These are phyloP conservation scores for Montipora capricornis DNA, from an alignment of 64 coral and sea anemone genomes.

Conservation along the genomic window DNA sequence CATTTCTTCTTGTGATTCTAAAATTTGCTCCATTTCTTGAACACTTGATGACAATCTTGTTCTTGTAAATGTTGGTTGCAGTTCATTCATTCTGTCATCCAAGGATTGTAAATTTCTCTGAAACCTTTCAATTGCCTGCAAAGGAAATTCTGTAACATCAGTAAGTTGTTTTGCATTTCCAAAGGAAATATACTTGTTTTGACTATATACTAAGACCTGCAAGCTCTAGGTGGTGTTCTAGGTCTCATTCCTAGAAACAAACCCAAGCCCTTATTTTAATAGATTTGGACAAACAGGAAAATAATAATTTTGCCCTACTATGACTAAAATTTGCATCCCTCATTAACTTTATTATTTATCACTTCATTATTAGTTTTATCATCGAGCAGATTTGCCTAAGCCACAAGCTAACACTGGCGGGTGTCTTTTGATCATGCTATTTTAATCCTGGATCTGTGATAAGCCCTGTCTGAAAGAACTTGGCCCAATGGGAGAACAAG, in stretches of 20 bases:
- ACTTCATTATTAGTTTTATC: background rate
- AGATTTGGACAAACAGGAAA: too few relatives aligned
- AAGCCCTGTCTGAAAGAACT: too few relatives aligned
- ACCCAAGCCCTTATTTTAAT: too few relatives aligned
- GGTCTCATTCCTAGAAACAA: too few relatives aligned
- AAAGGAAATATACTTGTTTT: background rate
- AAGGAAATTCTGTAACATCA: background rate
- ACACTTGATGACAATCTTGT: constrained; percentile 60
- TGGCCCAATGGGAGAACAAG: background rate
- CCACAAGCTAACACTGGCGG: too few relatives aligned
- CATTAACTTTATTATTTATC: background rate
- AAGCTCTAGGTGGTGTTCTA: too few relatives aligned
- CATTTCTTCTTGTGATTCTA: constrained; percentile 88
- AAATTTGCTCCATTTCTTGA: constrained; percentile 72
- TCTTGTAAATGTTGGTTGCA: constrained; percentile 43
- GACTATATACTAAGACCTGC: too few relatives aligned
- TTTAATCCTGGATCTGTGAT: too few relatives aligned
- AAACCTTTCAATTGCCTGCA: constrained; percentile 91
- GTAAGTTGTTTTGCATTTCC: too few relatives aligned
- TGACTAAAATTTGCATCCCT: too few relatives aligned
- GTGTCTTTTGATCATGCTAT: too few relatives aligned
- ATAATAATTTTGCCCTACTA: too few relatives aligned
- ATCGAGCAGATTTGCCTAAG: background rate
- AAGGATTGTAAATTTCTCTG: constrained; percentile 41
- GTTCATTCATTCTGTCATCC: constrained; percentile 21